These are phyloP conservation scores for Siphlonurus alternatus DNA, from an alignment of 2,888 invertebrate genomes.

Conservation along the genomic window DNA sequence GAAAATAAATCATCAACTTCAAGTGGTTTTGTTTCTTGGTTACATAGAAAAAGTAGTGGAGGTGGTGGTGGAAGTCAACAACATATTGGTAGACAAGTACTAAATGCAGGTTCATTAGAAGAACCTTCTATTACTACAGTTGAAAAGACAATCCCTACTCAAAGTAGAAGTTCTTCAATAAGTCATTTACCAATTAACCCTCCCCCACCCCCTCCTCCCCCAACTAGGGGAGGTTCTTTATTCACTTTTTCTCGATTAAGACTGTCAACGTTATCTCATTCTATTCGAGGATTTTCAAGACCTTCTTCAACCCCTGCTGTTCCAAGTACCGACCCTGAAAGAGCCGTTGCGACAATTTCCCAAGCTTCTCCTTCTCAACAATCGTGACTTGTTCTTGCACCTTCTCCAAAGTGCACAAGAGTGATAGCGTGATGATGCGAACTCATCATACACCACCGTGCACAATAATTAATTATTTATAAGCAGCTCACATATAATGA, in stretches of 20 bases:
- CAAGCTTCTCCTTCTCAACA: background rate
- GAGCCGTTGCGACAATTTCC: constrained; percentile 11
- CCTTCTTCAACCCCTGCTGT: constrained; percentile 5
- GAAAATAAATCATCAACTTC: background rate
- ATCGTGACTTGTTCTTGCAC: background rate
- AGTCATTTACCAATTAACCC: constrained; percentile 10
- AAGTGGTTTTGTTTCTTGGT: constrained; percentile 5
- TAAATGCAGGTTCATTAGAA: constrained; percentile 12
- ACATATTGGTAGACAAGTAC: constrained; percentile 9
- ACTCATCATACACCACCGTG: no score
- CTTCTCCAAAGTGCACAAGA: no score
- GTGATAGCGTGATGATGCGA: no score
- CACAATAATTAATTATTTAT: no score
- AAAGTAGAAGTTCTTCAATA: constrained; percentile 10
- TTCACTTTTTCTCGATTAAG: constrained; percentile 6
- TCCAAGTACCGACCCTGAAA: constrained; percentile 8
- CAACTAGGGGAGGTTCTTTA: background rate
- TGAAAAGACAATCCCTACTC: background rate
- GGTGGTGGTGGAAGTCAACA: constrained; percentile 6
- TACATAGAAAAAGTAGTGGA: constrained; percentile 8
- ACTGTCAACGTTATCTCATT: constrained; percentile 7
- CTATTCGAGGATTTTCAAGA: constrained; percentile 10
- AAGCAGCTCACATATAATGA: no score
- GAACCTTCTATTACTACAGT: constrained; percentile 5
- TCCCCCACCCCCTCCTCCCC: no score